Evolutionary conservation across 2,797 vertebrate species (phyloP), one percentile per base, ranked within the genome.

Genomic region (Spatula clypeata): DNA sequence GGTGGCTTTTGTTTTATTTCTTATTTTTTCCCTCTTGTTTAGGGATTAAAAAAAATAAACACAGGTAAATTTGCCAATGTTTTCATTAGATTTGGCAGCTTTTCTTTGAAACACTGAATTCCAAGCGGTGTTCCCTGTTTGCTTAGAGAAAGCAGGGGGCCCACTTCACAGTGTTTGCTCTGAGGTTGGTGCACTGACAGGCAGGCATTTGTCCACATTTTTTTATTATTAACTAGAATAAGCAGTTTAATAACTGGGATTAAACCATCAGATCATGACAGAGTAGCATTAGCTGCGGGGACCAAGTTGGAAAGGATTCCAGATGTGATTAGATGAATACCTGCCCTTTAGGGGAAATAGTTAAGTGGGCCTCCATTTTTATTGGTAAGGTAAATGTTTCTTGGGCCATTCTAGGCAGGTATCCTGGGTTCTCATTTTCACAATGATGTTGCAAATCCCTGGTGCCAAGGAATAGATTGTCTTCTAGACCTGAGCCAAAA

Each of bases 181-280:
- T 81, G 96, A 85, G 85, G 85, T 49, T 91, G 82, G 85, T 94
- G 55, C 70, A 80, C 38, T 95, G 94, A 96, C 95, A 96, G 72
- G 75, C 58, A 95, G 91, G 86, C 72, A 83, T 81, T 94, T 93
- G 36, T 94, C 67, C 65, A 53, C 93, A 14, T 72, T 96, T 97
- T 76, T 85, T 96, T 96, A 82, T 95, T 97, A 95, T 98, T 95
- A 96, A 70, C 91, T 95, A 96, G 81, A 96, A 97, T 75, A 94
- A 93, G 76, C 85, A 96, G 60, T 96, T 92, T 96, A 96, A 96
- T 95, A 97, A 94, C 75, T 91, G 79, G 97, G 97, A 98, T 97
- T 97, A 98, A 98, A 94, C 93, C 84, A 96, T 97, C 96, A 97
- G 64, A 86, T 96, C 91, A 38, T 94, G 96, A 96, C 88, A 98